Evolutionary conservation across 2,113 vertebrate species (phyloP).

Genomic region (Phalacrocorax aristotelis): DNA sequence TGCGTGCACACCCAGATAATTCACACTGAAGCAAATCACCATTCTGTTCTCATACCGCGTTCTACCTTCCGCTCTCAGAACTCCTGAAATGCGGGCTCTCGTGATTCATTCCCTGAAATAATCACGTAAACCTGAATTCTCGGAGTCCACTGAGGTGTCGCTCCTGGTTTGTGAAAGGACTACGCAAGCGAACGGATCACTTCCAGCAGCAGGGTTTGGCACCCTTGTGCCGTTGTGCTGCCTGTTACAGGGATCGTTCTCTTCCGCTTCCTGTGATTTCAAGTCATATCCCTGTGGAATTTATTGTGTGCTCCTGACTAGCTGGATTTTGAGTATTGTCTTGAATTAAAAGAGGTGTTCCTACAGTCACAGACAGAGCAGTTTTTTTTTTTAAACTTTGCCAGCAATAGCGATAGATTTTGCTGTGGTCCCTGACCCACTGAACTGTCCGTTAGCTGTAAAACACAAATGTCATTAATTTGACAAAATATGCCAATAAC

Average conservation of each 20-base stretch:
- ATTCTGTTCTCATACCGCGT: not conserved
- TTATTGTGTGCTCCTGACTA: not conserved
- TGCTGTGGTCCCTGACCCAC: not conserved
- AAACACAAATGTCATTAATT: not conserved
- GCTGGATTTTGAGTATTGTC: not conserved
- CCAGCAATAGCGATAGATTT: not conserved
- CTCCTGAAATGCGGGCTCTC: not conserved
- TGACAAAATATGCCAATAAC: not conserved
- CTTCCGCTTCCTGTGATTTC: not conserved
- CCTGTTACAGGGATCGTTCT: not conserved
- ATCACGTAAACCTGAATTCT: not conserved
- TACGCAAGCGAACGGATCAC: not conserved
- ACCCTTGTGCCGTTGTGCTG: not conserved
- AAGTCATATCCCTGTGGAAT: not conserved
- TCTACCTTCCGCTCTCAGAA: not conserved
- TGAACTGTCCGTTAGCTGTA: not conserved
- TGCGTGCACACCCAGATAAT: not conserved
- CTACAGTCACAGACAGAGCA: fast-evolving
- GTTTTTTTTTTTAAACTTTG: not conserved
- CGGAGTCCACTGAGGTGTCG: fast-evolving
- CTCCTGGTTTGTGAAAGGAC: not conserved
- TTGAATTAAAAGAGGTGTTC: not conserved
- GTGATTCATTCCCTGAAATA: not conserved
- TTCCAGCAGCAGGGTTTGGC: not conserved
- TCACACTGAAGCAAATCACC: not conserved